phyloP scores from a whole-genome alignment of 1,140 invertebrate species.

The Platyscapa corneri region DNA sequence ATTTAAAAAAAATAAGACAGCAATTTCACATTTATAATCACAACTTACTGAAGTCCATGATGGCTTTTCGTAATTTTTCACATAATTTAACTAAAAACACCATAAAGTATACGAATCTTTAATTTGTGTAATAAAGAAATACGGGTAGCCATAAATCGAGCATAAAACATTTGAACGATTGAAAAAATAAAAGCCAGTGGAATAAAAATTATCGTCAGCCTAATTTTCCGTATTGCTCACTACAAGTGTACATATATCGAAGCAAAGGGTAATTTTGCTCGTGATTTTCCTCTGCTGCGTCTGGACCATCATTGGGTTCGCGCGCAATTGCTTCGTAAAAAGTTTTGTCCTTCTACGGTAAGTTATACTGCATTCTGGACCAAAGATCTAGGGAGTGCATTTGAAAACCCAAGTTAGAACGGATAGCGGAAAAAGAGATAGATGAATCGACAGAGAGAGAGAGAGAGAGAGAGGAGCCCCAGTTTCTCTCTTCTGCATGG shows the following conservation, averaged over 20 bases:
- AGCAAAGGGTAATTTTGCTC: constrained; percentile 22
- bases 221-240: constrained; percentile 13
- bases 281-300: constrained; percentile 32
- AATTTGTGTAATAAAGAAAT: not conserved
- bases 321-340: constrained; percentile 45
- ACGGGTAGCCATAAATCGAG: not conserved
- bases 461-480: not conserved
- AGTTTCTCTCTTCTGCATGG: constrained; percentile 28
- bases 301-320: constrained; percentile 28
- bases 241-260: constrained; percentile 12
- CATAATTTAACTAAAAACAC: not conserved
- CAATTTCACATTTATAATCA: no score
- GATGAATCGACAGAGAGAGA: not conserved
- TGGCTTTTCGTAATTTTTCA: not conserved
- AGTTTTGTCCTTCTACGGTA: constrained; percentile 26
- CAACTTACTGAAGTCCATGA: no score
- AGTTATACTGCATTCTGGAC: constrained; percentile 1
- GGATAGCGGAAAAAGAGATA: not conserved
- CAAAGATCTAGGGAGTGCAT: not conserved
- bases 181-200: not conserved
- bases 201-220: constrained; percentile 13
- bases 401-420: constrained; percentile 20
- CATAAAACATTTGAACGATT: not conserved
- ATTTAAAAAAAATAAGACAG: no score
- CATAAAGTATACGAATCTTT: not conserved